Percentiles rank a stretch among this genome's conserved stretches.
phyloP scores from a whole-genome alignment of 2,797 vertebrate species.

The Cetoscarus ocellatus region DNA sequence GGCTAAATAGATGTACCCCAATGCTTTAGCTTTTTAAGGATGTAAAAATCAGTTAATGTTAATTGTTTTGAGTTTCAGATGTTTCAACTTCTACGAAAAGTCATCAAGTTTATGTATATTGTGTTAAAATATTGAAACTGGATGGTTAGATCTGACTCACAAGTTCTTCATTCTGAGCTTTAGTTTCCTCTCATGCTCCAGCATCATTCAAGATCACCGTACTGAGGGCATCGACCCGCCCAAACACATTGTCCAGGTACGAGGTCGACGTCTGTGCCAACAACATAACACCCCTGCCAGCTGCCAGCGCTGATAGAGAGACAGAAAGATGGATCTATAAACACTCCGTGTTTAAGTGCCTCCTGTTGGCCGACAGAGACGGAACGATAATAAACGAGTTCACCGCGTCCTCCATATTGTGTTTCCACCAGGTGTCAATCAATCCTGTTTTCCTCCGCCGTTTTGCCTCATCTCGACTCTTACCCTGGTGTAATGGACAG shows the following conservation, averaged over 20 bases:
- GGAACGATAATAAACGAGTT: slow-evolving; percentile 27
- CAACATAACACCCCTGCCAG: slow-evolving; percentile 38
- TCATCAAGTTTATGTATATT: too few relatives aligned
- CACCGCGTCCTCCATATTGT: slow-evolving; percentile 23
- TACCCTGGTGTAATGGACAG: slow-evolving; percentile 27
- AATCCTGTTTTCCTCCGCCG: slow-evolving; percentile 24
- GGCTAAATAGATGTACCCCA: too few relatives aligned
- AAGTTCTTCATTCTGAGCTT: neutral
- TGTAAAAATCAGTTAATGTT: too few relatives aligned
- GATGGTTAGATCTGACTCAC: too few relatives aligned
- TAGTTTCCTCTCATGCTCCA: too few relatives aligned
- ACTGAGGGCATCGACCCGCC: neutral
- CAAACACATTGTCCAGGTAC: neutral
- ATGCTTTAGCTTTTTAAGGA: too few relatives aligned
- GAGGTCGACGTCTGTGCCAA: slow-evolving; percentile 17
- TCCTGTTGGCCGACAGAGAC: slow-evolving; percentile 41
- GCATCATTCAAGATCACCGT: too few relatives aligned
- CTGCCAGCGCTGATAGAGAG: slow-evolving; percentile 23
- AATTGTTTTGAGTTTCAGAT: too few relatives aligned
- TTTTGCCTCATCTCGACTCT: slow-evolving; percentile 23
- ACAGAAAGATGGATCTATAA: slow-evolving; percentile 38
- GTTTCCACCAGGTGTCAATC: slow-evolving; percentile 34
- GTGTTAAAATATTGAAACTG: too few relatives aligned
- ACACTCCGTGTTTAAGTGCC: slow-evolving; percentile 31
- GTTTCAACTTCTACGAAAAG: too few relatives aligned